Evolutionary conservation across 1,140 invertebrate genomes (phyloP).

Genomic region (Hirudo medicinalis): DNA sequence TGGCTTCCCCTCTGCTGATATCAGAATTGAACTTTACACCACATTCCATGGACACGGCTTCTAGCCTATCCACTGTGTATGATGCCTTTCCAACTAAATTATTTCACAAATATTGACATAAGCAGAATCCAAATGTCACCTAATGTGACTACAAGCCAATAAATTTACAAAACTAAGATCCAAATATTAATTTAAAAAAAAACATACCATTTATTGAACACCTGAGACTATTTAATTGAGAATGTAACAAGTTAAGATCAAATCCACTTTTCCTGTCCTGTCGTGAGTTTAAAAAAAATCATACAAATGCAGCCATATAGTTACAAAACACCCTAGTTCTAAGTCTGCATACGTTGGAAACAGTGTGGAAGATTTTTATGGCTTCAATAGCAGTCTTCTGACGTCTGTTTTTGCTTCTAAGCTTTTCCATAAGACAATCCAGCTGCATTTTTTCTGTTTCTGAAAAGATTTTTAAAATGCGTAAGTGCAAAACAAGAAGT

Average conservation of each 20-base stretch:
- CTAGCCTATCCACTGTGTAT: constrained; percentile 8
- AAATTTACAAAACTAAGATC: not conserved
- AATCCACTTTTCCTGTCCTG: constrained; percentile 7
- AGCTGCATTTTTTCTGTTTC: constrained; percentile 8
- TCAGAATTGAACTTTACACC: constrained; percentile 3
- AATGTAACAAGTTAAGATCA: constrained; percentile 9
- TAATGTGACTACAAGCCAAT: not conserved
- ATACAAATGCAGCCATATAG: not conserved
- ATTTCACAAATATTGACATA: not conserved
- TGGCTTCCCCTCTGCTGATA: not conserved
- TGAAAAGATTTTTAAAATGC: not conserved
- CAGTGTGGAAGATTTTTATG: constrained; percentile 3
- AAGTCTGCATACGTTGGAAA: not conserved
- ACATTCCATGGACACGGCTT: not conserved
- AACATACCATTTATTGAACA: not conserved
- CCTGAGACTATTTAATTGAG: constrained; percentile 8
- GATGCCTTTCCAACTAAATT: not conserved
- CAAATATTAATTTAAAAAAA: not conserved
- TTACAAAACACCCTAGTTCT: not conserved
- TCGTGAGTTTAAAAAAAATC: not conserved
- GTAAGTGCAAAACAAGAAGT: too few species aligned
- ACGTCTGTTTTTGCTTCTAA: constrained; percentile 7
- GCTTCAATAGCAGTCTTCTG: constrained; percentile 9
- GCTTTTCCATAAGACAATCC: constrained; percentile 4
- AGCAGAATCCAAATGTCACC: not conserved